phyloP scores from a whole-genome alignment of 2,888 invertebrate species.

The Mesorhabditis belari region DNA sequence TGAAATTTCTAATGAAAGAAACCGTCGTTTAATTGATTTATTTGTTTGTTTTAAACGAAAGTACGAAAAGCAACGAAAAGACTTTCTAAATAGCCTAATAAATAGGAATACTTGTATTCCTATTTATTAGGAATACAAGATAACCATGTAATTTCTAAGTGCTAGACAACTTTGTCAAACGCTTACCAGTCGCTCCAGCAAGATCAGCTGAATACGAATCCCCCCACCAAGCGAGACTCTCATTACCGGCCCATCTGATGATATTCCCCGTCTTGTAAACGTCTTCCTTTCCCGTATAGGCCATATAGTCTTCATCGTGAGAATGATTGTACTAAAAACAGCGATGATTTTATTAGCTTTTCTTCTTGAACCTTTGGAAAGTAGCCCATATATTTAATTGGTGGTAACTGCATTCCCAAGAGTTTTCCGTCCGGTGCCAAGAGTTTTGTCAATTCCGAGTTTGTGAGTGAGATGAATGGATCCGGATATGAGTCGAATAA shows the following conservation, averaged over 20 bases:
- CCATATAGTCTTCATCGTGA: conserved; percentile 28
- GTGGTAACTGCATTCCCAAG: conserved; percentile 14
- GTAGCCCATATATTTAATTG: conserved; percentile 21
- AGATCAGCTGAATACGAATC: conserved; percentile 3
- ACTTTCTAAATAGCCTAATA: no score
- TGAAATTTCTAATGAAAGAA: no score
- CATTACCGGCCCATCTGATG: conserved; percentile 6
- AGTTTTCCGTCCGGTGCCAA: neutral
- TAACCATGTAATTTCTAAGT: no score
- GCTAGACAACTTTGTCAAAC: no score
- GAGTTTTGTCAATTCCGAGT: conserved; percentile 20
- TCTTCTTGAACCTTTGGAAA: conserved; percentile 19
- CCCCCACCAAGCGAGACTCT: conserved; percentile 9
- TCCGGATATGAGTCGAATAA: conserved; percentile 26
- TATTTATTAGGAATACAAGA: no score
- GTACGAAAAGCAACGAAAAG: no score
- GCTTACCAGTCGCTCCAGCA: conserved; percentile 1
- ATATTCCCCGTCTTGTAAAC: conserved; percentile 12
- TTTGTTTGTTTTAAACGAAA: no score
- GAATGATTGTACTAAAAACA: conserved; percentile 34
- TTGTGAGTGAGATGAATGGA: conserved; percentile 22
- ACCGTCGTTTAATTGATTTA: no score
- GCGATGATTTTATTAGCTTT: neutral
- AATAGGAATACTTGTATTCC: no score
- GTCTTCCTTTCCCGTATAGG: conserved; percentile 33